Evolutionary conservation across 53 echinoderm and acorn worm species (phyloP).

Genomic region (Stichopus horrens): DNA sequence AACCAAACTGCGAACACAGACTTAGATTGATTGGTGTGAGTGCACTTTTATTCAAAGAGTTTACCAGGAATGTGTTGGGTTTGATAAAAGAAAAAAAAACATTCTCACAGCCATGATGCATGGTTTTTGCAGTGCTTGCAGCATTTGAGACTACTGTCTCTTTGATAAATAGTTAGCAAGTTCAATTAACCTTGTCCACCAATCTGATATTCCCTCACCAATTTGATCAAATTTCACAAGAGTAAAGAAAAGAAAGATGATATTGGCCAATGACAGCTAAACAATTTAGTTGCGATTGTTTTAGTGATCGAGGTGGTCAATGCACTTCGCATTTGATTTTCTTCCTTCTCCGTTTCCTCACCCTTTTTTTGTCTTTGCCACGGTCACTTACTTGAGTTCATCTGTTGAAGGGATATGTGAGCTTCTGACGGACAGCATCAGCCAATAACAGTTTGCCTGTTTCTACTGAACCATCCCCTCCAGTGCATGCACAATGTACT

Average conservation of each 20-base stretch:
- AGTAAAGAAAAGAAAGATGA: no score
- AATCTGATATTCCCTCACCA: no score
- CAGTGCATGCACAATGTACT: background rate
- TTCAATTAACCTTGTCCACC: background rate
- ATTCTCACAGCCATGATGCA: no score
- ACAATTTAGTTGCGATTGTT: conserved; percentile 13
- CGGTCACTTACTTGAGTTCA: conserved; percentile 14
- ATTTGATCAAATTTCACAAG: no score
- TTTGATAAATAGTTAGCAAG: background rate
- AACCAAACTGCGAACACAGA: background rate
- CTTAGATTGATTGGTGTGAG: background rate
- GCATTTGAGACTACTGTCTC: background rate
- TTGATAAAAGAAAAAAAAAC: no score
- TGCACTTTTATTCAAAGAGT: background rate
- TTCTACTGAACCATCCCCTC: conserved; percentile 2
- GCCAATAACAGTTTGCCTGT: conserved; percentile 4
- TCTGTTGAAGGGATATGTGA: background rate
- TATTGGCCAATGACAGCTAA: background rate
- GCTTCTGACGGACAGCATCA: background rate
- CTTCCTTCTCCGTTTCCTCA: background rate
- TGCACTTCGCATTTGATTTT: background rate
- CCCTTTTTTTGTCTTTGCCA: background rate
- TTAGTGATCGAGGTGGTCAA: conserved; percentile 1
- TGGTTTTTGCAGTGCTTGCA: background rate
- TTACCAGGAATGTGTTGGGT: background rate